phyloP scores from a whole-genome alignment of 1,140 invertebrate genomes.

The Trialeurodes vaporariorum region DNA sequence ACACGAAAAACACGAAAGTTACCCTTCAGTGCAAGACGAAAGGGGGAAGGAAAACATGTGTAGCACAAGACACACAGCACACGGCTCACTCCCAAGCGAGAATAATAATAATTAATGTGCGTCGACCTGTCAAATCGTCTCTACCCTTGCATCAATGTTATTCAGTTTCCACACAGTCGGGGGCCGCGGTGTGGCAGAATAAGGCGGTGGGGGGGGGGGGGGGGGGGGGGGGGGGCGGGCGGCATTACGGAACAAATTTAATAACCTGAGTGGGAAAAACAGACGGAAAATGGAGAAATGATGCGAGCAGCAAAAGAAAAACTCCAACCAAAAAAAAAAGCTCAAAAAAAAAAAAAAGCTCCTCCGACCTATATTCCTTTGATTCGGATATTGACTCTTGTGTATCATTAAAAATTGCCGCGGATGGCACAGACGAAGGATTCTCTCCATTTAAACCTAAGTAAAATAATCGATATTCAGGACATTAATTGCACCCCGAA shows the following conservation, averaged over 20 bases:
- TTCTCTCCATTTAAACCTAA: too few species aligned
- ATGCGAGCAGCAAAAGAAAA: background rate
- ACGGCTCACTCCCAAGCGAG: too few species aligned
- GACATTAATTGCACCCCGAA: too few species aligned
- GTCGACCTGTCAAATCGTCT: background rate
- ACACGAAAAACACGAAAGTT: too few species aligned
- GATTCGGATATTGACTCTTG: too few species aligned
- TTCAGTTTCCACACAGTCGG: constrained; percentile 1
- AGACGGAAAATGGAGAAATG: background rate
- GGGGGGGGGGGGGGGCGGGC: constrained; percentile 8
- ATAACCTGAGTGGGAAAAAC: background rate
- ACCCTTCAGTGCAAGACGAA: background rate
- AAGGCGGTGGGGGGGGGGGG: constrained; percentile 6
- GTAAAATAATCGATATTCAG: too few species aligned
- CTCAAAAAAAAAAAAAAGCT: background rate
- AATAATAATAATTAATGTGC: background rate
- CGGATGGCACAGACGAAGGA: too few species aligned
- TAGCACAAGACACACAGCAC: too few species aligned
- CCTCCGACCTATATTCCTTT: too few species aligned
- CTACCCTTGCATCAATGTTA: background rate
- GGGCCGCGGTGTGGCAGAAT: too few species aligned
- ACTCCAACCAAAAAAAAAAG: background rate
- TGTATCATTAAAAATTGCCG: too few species aligned
- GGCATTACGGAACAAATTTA: background rate
- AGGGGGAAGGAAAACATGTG: too few species aligned